Base-by-base conservation (phyloP, 2,888 invertebrate genomes). In the Drosophila pseudotalamancana region DNA sequence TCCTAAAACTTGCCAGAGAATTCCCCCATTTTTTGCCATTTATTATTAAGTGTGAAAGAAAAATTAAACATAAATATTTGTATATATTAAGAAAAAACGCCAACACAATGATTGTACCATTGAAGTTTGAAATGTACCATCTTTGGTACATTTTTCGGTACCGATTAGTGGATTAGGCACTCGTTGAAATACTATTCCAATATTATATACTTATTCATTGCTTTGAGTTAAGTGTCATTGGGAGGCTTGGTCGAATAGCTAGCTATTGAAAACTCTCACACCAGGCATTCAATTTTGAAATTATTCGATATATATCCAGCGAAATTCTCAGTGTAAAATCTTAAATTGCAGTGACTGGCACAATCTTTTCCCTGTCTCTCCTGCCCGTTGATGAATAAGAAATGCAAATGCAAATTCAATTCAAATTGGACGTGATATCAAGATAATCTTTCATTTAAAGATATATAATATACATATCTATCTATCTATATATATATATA, bases 291-390 rank as follows among this genome's bases (percentile, higher is more conserved):
- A 62, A 63, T 55, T 67, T 49, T 14, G 35, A 68, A 72, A 49
- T 50, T 59, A 56, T 72, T 72, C 14, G 16, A 64, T n/a, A 31
- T 16, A 35, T 14, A 37, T 31, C 14, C 18, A 34, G 18, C 45
- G 34, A 68, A 68, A 69, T 56, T 76, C 23, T 56, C 18, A 48
- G 67, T 40, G 27, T 35, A 59, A 56, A n/a, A 42, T 60, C 46
- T 31, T 3, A 76, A 72, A 64, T 64, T 57, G 34, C 39, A 61
- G 56, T 59, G 25, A 55, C 11, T 40, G 50, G 57, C 48, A 57
- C 8, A 27, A 11, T 42, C 18, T 18, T 12, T 6, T 11, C n/a
- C 12, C 14, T 51, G 25, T 32, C 23, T 14, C 31, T 42, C 25
- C 34, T 25, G 21, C 14, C 21, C 14, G 25, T 39, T 48, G 32